Evolutionary conservation across 2,888 invertebrate genomes (phyloP).

Genomic region (Phalera bucephala): DNA sequence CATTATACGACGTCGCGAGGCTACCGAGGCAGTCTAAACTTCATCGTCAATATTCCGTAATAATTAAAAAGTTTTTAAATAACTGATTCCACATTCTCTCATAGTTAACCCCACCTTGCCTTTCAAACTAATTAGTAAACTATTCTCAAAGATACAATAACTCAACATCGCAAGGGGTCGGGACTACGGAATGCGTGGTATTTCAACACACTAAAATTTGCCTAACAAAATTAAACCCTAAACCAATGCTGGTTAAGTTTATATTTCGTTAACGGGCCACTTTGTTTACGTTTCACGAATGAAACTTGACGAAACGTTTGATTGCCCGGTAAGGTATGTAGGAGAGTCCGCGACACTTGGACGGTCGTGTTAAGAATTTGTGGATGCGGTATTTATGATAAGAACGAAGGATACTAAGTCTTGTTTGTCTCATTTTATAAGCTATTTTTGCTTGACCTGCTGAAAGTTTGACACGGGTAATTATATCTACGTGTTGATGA

Average conservation of each 20-base stretch:
- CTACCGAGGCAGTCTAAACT: too few relatives aligned
- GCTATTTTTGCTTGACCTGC: too few relatives aligned
- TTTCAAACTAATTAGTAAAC: slow-evolving; percentile 53
- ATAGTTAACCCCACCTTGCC: slow-evolving; percentile 35
- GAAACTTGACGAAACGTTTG: slow-evolving; percentile 58
- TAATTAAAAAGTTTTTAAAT: too few relatives aligned
- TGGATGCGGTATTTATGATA: too few relatives aligned
- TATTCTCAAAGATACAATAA: slow-evolving; percentile 48
- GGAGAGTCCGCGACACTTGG: slow-evolving; percentile 42
- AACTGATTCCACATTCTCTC: too few relatives aligned
- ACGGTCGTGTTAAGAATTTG: slow-evolving; percentile 34
- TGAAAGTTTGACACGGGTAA: too few relatives aligned
- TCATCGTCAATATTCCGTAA: too few relatives aligned
- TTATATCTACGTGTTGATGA: too few relatives aligned
- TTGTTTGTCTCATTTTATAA: too few relatives aligned
- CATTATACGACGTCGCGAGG: too few relatives aligned
- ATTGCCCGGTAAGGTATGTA: slow-evolving; percentile 62
- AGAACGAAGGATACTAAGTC: too few relatives aligned
- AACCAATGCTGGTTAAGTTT: slow-evolving; percentile 25
- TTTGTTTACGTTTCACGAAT: slow-evolving; percentile 57
- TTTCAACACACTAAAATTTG: slow-evolving; percentile 38
- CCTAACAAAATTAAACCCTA: slow-evolving; percentile 28
- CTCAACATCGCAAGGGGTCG: slow-evolving; percentile 35
- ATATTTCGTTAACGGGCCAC: slow-evolving; percentile 22
- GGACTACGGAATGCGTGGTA: slow-evolving; percentile 47